Evolutionary conservation across 2,797 vertebrate species (phyloP), one percentile per base, ranked within the genome.

Genomic region (Urophycis tenuis): DNA sequence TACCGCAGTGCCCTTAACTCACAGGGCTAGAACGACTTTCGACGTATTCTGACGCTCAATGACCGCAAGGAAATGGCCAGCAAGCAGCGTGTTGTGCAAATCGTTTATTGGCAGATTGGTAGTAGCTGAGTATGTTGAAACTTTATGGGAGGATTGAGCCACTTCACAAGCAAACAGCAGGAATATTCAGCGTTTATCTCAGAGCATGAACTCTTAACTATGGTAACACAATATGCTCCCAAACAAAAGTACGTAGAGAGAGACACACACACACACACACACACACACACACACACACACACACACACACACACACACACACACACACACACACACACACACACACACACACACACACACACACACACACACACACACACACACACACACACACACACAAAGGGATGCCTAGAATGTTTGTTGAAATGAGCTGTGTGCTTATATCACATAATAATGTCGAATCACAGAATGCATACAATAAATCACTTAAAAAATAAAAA

Each of bases 21-120:
- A 7, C 3, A 34, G 33, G 33, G 33, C 33, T 34, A 34, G 3
- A 34, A 34, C 7, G 33, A 7, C 7, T 34, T 34, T 34, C 33
- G 3, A 34, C 3, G 33, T 34, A 34, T 7, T 34, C n/a, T n/a
- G n/a, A n/a, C n/a, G n/a, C n/a, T n/a, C n/a, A n/a, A n/a, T n/a
- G n/a, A n/a, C n/a, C n/a, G n/a, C n/a, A n/a, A n/a, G n/a, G n/a
- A 49, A 49, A 49, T 6, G 12, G 6, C 4, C 12, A 22, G 3
- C 45, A 5, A 49, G 45, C 19, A 22, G 45, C 45, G 30, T 71
- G 60, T 70, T 91, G 90, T 90, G 89, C 88, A 89, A 91, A 87
- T 84, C 78, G 79, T 92, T 92, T 92, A 92, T 92, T 92, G 88
- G 85, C 77, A 69, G 85, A 87, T 82, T 83, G 85, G 90, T 83